Evolutionary conservation across 2,113 vertebrate species (phyloP).

Genomic region (Dissostichus mawsoni): DNA sequence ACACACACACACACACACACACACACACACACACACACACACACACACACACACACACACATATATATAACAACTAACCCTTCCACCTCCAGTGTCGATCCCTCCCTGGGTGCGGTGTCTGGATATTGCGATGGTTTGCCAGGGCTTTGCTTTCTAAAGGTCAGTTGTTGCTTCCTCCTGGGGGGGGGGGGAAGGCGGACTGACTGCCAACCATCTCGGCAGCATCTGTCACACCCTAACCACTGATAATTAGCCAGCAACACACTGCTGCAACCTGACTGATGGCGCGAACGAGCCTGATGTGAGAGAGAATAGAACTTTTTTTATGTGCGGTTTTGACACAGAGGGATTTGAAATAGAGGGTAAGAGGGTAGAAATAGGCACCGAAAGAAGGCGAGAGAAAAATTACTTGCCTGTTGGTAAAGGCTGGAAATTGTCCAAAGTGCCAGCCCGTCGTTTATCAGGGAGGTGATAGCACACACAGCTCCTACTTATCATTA

Average conservation of each 20-base stretch:
- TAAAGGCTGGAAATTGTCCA: slow-evolving; percentile 63
- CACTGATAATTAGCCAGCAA: slow-evolving; percentile 59
- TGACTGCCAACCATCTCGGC: slow-evolving; percentile 41
- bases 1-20: slow-evolving; percentile 2
- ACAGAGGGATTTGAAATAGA: slow-evolving; percentile 5
- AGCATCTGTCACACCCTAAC: slow-evolving; percentile 68
- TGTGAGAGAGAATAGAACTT: not conserved
- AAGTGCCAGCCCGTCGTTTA: slow-evolving; percentile 59
- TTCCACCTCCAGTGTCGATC: slow-evolving; percentile 49
- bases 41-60: slow-evolving; percentile 59
- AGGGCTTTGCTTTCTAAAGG: slow-evolving; percentile 64
- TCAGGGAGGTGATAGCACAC: slow-evolving; percentile 47
- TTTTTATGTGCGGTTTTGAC: slow-evolving; percentile 7
- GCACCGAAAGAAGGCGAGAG: slow-evolving; percentile 21
- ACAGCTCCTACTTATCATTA: slow-evolving; percentile 45
- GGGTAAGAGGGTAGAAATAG: slow-evolving; percentile 7
- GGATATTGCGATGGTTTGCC: slow-evolving; percentile 45
- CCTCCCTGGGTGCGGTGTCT: slow-evolving; percentile 15
- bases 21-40: too few relatives aligned
- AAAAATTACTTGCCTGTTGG: slow-evolving; percentile 57
- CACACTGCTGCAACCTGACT: slow-evolving; percentile 24
- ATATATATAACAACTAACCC: slow-evolving; percentile 59
- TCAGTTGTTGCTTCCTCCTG: slow-evolving; percentile 55
- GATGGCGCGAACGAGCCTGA: not conserved
- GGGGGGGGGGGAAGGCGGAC: not conserved